Base-by-base conservation (phyloP, 64 coral and sea anemone species). In the Montipora cactus region DNA sequence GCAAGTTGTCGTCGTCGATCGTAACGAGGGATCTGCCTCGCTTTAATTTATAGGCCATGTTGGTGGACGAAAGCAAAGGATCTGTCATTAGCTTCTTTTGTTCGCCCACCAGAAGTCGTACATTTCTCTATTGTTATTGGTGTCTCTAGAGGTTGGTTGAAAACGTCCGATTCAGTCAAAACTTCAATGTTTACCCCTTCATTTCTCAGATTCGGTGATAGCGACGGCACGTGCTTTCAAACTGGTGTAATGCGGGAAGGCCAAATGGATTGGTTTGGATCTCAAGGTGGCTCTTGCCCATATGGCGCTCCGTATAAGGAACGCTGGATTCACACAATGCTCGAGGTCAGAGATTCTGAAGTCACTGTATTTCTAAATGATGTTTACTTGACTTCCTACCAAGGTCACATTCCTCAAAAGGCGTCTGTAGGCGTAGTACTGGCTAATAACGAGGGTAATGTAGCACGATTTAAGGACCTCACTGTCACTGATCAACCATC, bases 181-280 rank as follows among this genome's bases (percentile, higher is more conserved):
- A 37, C 37, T 37, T 37, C 16, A 9, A 67, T 67, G 16, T 79
- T 55, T 19, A 23, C 21, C 1, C 2, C 51, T 79, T 49, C 49
- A 47, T 79, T 67, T 0, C 14, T 6, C 25, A 83, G 81, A 58
- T 25, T 67, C 10, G 81, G 58, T 16, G 57, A 28, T 19, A 83
- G 81, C 18, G 81, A 28, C 37, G 19, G 62, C 28, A 37, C 58
- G 58, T 83, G 81, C 53, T 83, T 83, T 15, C 81, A 83, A 83
- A 83, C 59, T 7, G 81, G 81, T 47, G 59, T 47, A 67, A 47
- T 67, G 5, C 22, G 47, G 59, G 23, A 67, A 19, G 58, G 81
- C 28, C 81, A 44, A 59, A 5, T 83, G 16, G 59, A 83, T 59
- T 83, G 81, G 81, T 83, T 67, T 47, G 81, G 21, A 45, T 83